phyloP scores from a whole-genome alignment of 2,888 invertebrate species.

The Caenorhabditis angaria region DNA sequence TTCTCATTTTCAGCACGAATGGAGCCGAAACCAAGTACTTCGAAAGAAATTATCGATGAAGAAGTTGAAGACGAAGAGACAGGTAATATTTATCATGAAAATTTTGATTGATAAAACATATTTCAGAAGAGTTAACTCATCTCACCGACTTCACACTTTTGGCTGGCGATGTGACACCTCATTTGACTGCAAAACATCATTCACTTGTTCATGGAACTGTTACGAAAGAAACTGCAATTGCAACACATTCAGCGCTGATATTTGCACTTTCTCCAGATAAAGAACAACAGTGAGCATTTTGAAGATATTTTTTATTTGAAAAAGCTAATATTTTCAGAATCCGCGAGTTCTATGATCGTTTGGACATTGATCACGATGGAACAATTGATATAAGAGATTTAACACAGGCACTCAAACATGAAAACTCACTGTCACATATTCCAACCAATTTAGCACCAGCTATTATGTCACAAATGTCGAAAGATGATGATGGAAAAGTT shows the following conservation, averaged over 20 bases:
- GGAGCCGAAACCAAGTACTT: conserved; percentile 14
- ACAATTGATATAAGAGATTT: conserved; percentile 93
- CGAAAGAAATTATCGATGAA: conserved; percentile 18
- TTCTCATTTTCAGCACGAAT: too few relatives aligned
- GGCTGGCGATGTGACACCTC: conserved; percentile 29
- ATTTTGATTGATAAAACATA: background rate
- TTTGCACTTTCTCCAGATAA: conserved; percentile 60
- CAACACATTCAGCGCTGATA: conserved; percentile 60
- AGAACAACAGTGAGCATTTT: conserved; percentile 48
- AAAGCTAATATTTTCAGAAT: conserved; percentile 39
- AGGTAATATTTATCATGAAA: conserved; percentile 1
- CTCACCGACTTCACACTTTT: conserved; percentile 20
- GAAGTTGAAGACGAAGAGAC: conserved; percentile 14
- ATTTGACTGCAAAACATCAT: conserved; percentile 8
- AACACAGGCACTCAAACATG: conserved; percentile 84
- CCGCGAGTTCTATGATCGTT: conserved; percentile 82
- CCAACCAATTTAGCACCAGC: conserved; percentile 62
- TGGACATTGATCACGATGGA: conserved; percentile 93
- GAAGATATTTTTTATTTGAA: background rate
- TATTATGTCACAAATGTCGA: conserved; percentile 35
- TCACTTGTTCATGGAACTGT: conserved; percentile 20
- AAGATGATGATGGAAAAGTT: conserved; percentile 40
- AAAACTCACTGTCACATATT: conserved; percentile 74
- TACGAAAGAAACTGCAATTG: conserved; percentile 66
- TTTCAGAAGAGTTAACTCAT: conserved; percentile 28